These are phyloP conservation scores for Catharus minimus DNA, from an alignment of 2,113 vertebrate species.

Conservation along the genomic window DNA sequence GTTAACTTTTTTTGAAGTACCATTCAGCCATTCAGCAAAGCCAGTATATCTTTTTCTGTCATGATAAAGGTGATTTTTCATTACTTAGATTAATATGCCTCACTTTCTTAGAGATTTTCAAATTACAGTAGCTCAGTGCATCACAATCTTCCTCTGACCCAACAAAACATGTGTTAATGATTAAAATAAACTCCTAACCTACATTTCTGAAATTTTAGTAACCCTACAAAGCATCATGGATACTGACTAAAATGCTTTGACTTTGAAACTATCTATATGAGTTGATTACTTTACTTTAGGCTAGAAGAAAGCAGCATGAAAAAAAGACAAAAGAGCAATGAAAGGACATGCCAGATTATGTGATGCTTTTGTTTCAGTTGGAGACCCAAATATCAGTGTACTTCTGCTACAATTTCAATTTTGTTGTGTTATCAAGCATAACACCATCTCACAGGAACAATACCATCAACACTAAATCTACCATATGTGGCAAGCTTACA, in stretches of 20 bases:
- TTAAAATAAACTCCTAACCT: background rate
- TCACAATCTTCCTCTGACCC: background rate
- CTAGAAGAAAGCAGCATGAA: background rate
- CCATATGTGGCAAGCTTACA: background rate
- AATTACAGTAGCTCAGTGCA: background rate
- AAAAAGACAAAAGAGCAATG: background rate
- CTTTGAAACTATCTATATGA: background rate
- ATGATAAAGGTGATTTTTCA: background rate
- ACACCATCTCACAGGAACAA: background rate
- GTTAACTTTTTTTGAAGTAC: background rate
- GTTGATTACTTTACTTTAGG: background rate
- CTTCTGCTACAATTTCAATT: conserved; percentile 13
- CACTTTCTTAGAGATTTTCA: background rate
- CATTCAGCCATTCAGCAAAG: background rate
- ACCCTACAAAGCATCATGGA: background rate
- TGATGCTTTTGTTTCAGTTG: background rate
- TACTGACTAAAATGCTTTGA: background rate
- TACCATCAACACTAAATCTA: background rate
- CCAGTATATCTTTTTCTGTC: background rate
- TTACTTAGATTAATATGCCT: background rate
- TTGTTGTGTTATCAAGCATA: conserved; percentile 9
- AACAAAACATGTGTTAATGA: background rate
- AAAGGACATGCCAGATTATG: background rate
- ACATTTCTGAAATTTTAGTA: background rate
- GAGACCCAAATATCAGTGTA: background rate